Percentiles rank a stretch among this genome's conserved stretches.
These are phyloP conservation scores for Pomatostomus ruficeps DNA, from an alignment of 2,113 vertebrate species.

Conservation along the genomic window DNA sequence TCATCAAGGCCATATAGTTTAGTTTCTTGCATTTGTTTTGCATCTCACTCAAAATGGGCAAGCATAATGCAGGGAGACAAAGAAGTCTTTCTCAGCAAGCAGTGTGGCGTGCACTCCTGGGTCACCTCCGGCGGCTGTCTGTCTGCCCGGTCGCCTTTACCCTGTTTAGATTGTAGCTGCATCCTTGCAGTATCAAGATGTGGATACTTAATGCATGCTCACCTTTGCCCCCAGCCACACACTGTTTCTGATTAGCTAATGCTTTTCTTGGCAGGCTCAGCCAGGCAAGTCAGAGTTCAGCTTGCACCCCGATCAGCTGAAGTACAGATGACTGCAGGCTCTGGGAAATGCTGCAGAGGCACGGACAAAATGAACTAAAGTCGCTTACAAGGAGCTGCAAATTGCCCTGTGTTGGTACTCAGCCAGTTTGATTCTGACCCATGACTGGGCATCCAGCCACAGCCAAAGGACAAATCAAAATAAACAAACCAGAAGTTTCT, in stretches of 20 bases:
- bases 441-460: background rate
- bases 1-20: background rate
- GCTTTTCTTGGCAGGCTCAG: conserved; percentile 40
- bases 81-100: background rate
- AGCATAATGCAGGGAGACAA: background rate
- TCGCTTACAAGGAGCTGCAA: background rate
- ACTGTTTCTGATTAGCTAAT: conserved; percentile 45
- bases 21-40: background rate
- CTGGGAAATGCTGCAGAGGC: background rate
- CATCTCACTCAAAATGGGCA: background rate
- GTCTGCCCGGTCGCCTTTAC: background rate
- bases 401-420: background rate
- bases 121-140: background rate
- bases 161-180: background rate
- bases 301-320: background rate
- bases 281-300: conserved; percentile 39
- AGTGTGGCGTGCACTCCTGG: background rate
- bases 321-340: conserved; percentile 3
- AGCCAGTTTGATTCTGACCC: background rate
- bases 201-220: background rate
- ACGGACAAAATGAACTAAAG: background rate
- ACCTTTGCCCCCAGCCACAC: conserved; percentile 31
- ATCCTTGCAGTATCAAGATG: conserved; percentile 14
- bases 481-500: conserved; percentile 34
- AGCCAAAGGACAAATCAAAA: conserved; percentile 35